Base-by-base conservation (phyloP, 2,888 invertebrate species). In the Axea sp. region DNA sequence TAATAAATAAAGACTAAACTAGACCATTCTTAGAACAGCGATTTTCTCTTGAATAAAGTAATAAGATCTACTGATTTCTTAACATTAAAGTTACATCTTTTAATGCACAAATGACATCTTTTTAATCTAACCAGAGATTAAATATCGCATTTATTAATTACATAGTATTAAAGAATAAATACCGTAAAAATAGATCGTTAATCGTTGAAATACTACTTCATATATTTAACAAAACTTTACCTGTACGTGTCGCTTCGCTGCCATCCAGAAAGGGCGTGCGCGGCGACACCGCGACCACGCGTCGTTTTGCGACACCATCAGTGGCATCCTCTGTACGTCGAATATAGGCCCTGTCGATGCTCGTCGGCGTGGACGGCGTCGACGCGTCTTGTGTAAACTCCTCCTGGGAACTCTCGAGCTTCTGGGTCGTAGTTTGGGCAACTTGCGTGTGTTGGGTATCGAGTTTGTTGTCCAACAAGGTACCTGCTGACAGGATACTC, bases 211-310 rank as follows among this genome's bases (percentile, higher is more conserved):
- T n/a, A n/a, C n/a, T n/a, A n/a, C n/a, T n/a, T n/a, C n/a, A n/a
- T n/a, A n/a, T n/a, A n/a, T n/a, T n/a, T n/a, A n/a, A n/a, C n/a
- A 28, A 31, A 17, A n/a, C 5, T 19, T 41, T 9, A 71, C 72
- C 72, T 64, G 72, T 60, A 33, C 55, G 67, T 15, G 55, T 53
- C 28, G 62, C 57, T 62, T 68, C 55, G 47, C 41, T 62, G 9
- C 24, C 62, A 14, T 62, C 73, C 30, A 49, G 15, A 47, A 65
- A 24, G 4, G 65, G 45, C 24, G 35, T 37, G 11, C 53, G 59
- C 9, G 60, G 28, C 28, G 49, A 49, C 12, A 24, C n/a, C 9
- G 43, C 28, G 11, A 47, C 33, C 12, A 26, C 12, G 14, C 57
- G 64, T 33, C 45, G 49, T 15, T 65, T 43, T 12, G 31, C n/a